Conservation (phyloP, 1,140 invertebrate genomes). For the Zaprionus kolodkinae region DNA sequence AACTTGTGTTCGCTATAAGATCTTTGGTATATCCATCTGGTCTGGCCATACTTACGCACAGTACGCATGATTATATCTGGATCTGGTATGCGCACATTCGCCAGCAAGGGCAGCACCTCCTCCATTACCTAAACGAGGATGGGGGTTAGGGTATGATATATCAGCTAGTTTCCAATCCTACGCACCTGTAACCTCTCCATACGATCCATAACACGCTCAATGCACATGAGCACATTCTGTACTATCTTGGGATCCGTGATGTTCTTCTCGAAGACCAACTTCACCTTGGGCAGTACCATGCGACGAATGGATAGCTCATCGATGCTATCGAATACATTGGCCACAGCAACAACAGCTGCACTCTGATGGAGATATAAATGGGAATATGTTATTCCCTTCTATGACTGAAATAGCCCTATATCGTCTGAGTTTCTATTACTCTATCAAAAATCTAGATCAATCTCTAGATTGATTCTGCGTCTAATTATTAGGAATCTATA, state of each 20-base stretch:
- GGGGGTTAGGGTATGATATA: not conserved
- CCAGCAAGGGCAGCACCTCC: slow-evolving; percentile 95
- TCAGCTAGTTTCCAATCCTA: not conserved
- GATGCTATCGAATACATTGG: slow-evolving; percentile 93
- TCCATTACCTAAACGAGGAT: slow-evolving; percentile 89
- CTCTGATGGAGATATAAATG: slow-evolving; percentile 86
- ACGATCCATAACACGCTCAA: slow-evolving; percentile 91
- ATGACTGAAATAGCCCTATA: too few species aligned
- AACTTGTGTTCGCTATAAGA: not conserved
- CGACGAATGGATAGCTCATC: slow-evolving; percentile 92
- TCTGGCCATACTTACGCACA: slow-evolving; percentile 89
- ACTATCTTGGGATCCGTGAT: slow-evolving; percentile 91
- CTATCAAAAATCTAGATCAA: too few species aligned
- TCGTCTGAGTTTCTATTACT: too few species aligned
- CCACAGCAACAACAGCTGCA: slow-evolving; percentile 94
- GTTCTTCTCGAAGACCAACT: slow-evolving; percentile 94
- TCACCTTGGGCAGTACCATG: slow-evolving; percentile 94
- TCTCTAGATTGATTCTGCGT: too few species aligned
- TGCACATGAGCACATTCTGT: slow-evolving; percentile 90
- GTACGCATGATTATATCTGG: slow-evolving; percentile 91
- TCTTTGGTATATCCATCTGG: too few species aligned
- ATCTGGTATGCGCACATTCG: slow-evolving; percentile 93
- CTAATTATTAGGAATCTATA: too few species aligned
- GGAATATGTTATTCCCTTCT: not conserved
- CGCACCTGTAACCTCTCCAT: slow-evolving; percentile 91